phyloP scores from a whole-genome alignment of 2,888 invertebrate species.

The Tetranychus piercei region DNA sequence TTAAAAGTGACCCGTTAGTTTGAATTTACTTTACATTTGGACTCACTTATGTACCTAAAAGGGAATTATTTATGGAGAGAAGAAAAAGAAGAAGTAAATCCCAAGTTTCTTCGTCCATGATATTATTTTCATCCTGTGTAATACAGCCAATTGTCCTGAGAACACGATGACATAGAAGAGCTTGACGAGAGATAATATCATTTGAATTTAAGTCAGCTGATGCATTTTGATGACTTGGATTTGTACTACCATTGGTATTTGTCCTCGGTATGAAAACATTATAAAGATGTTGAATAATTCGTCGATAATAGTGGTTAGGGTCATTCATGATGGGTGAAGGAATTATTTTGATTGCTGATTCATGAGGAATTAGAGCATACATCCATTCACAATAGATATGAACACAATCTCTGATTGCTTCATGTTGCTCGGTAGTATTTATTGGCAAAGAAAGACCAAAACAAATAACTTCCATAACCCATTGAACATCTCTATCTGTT shows the following conservation, averaged over 20 bases:
- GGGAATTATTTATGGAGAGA: conserved; percentile 70
- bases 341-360: conserved; percentile 41
- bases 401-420: conserved; percentile 84
- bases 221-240: neutral
- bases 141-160: conserved; percentile 62
- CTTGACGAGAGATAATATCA: conserved; percentile 65
- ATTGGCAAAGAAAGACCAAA: conserved; percentile 76
- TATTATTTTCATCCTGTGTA: conserved; percentile 48
- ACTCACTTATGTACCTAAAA: conserved; percentile 33
- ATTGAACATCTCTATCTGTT: conserved; percentile 51
- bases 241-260: conserved; percentile 36
- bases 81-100: conserved; percentile 66
- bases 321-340: conserved; percentile 72
- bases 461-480: conserved; percentile 64
- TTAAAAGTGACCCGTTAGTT: neutral
- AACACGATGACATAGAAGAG: conserved; percentile 76
- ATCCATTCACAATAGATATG: conserved; percentile 94
- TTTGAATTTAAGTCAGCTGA: conserved; percentile 10
- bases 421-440: conserved; percentile 49
- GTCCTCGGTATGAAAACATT: conserved; percentile 81
- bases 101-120: conserved; percentile 72
- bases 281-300: conserved; percentile 76
- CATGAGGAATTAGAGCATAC: conserved; percentile 54
- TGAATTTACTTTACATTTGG: neutral
- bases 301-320: conserved; percentile 70